Percentiles rank a stretch among this genome's conserved stretches.
phyloP scores from a whole-genome alignment of 2,888 invertebrate genomes.

The Leptopilina syphax region DNA sequence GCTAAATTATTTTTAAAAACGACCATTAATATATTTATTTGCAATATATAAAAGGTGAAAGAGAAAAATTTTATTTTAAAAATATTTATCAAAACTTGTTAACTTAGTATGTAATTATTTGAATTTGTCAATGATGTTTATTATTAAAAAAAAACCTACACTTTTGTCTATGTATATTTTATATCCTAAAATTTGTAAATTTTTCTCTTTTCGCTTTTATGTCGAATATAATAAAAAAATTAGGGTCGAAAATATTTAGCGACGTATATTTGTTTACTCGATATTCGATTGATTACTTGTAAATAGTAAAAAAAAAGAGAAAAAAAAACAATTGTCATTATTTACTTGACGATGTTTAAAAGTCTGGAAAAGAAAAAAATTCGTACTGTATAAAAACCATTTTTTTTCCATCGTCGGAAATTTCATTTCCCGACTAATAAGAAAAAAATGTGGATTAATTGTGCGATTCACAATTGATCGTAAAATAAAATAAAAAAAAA shows the following conservation, averaged over 20 bases:
- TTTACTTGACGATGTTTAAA: conserved; percentile 39
- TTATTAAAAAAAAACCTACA: background rate
- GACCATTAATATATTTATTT: background rate
- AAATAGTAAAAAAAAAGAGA: conserved; percentile 41
- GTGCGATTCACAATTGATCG: conserved; percentile 21
- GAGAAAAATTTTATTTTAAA: conserved; percentile 8
- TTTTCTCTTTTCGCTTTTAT: conserved; percentile 12
- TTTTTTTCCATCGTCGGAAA: conserved; percentile 15
- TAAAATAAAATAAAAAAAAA: conserved; percentile 25
- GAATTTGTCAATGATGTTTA: background rate
- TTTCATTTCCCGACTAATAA: conserved; percentile 20
- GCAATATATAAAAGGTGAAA: background rate
- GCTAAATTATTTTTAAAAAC: background rate
- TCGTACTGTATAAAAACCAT: conserved; percentile 26
- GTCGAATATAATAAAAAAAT: background rate
- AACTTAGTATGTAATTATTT: conserved; percentile 32
- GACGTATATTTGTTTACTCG: conserved; percentile 43
- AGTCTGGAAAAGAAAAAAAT: conserved; percentile 19
- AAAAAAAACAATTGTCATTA: conserved; percentile 19
- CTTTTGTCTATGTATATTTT: background rate
- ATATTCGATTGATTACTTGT: conserved; percentile 43
- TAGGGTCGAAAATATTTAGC: conserved; percentile 3
- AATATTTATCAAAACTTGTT: conserved; percentile 16
- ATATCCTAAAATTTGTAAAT: background rate
- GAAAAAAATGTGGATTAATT: conserved; percentile 4